Conservation (phyloP, 2,888 invertebrate genomes). For the Phasia obesa region DNA sequence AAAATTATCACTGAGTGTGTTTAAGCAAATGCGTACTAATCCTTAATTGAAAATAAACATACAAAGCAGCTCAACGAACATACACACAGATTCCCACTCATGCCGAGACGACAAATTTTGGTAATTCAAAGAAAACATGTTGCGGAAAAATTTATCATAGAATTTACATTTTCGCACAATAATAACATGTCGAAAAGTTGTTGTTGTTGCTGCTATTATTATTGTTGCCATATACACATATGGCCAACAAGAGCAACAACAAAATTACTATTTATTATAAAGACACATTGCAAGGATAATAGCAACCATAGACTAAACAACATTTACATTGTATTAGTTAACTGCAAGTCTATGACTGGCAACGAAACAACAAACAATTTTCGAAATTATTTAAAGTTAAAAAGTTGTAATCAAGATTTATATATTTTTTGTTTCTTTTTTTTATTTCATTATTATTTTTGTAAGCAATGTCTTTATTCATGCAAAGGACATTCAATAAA, state of each 20-base stretch:
- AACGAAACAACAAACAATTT: conserved; percentile 23
- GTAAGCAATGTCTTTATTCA: conserved; percentile 18
- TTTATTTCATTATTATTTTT: conserved; percentile 46
- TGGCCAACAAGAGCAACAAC: conserved; percentile 10
- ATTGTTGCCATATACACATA: conserved; percentile 17
- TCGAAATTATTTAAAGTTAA: conserved; percentile 66
- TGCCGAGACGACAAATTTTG: conserved; percentile 29
- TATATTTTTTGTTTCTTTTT: conserved; percentile 39
- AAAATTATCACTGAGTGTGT: conserved; percentile 50
- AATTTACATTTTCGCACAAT: conserved; percentile 63
- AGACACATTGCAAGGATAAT: conserved; percentile 52
- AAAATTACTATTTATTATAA: conserved; percentile 42
- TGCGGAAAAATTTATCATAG: conserved; percentile 67
- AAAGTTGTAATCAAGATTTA: conserved; percentile 70
- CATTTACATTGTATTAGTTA: background rate
- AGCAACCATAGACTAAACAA: conserved; percentile 51
- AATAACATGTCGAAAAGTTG: conserved; percentile 55
- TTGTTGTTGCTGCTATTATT: background rate
- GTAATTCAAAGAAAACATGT: conserved; percentile 71
- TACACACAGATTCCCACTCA: background rate
- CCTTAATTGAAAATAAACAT: conserved; percentile 77
- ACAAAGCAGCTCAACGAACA: conserved; percentile 20
- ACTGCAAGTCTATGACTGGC: conserved; percentile 1
- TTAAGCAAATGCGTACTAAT: conserved; percentile 69
- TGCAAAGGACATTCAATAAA: conserved; percentile 61